Base-by-base conservation (phyloP, 2,888 invertebrate species). In the Pherbina coryleti region DNA sequence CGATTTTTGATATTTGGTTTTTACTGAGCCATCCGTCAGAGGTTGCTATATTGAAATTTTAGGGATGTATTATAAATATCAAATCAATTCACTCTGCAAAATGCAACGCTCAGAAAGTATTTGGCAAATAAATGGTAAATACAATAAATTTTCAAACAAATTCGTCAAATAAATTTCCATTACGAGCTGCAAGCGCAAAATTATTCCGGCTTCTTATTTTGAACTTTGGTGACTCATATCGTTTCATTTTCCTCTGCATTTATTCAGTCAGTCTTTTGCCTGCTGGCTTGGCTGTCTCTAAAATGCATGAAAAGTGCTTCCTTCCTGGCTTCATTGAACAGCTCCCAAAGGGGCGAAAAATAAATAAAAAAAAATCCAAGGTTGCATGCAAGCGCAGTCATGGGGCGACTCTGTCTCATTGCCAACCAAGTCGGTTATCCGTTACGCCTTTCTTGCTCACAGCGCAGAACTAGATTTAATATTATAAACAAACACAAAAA, bases 381-480 rank as follows among this genome's bases (percentile, higher is more conserved):
- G 69, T 51, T 69, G 49, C 69, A 28, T 69, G 69, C 49, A 69
- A 69, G 69, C 49, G 67, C 44, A 67, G 22, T n/a, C 67, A 67
- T 44, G 25, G 49, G 17, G 44, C 28, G 53, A 69, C 69, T 44
- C 49, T 51, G 51, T 31, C 49, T 49, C 69, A 69, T 14, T 44
- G 49, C 31, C 44, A 44, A 44, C 11, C 44, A 8, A 4, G 37
- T 8, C 37, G 37, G 37, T 8, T 44, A 11, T 44, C 11, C 44
- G 44, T 44, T 11, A 44, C 44, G 44, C 44, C 44, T 44, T 44
- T 11, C 44, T 11, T 44, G 44, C 44, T 11, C 44, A 44, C 44
- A 44, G 44, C 44, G 44, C 44, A 44, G 14, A 44, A 7, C 44
- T 44, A 44, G 11, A 44, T 44, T 44, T 44, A 44, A 44, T 44